phyloP scores from a whole-genome alignment of 1,140 invertebrate species.

The Penaeus indicus region DNA sequence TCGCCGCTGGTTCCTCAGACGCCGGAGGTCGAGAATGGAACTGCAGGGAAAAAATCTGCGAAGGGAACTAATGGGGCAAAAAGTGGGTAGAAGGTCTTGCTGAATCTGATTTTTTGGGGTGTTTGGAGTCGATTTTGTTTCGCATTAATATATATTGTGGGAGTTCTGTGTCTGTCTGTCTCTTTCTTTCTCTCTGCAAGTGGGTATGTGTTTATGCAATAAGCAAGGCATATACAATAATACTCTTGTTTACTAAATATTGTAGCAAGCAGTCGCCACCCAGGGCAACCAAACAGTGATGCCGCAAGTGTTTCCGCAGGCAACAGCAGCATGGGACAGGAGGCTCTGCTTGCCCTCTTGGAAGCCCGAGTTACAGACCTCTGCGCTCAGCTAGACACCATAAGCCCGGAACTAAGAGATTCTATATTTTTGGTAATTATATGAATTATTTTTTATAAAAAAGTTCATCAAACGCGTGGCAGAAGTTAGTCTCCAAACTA shows the following conservation, averaged over 20 bases:
- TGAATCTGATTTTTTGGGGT: too few relatives aligned
- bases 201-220: too few relatives aligned
- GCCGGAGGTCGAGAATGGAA: too few relatives aligned
- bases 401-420: constrained; percentile 45
- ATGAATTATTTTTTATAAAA: not conserved
- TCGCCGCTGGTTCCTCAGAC: constrained; percentile 48
- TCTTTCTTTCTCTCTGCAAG: too few relatives aligned
- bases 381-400: constrained; percentile 53
- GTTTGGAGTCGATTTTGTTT: too few relatives aligned
- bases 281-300: not conserved
- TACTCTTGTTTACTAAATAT: too few relatives aligned
- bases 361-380: constrained; percentile 57
- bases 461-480: too few relatives aligned
- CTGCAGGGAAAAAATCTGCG: too few relatives aligned
- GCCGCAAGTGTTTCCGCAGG: not conserved
- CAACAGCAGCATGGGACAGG: constrained; percentile 55
- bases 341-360: constrained; percentile 51
- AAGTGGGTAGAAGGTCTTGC: constrained; percentile 12
- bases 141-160: too few relatives aligned
- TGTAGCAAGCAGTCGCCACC: not conserved
- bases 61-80: constrained; percentile 4
- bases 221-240: too few relatives aligned
- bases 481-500: not conserved
- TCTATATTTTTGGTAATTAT: constrained; percentile 55
- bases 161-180: too few relatives aligned